phyloP scores from a whole-genome alignment of 2,888 invertebrate species.

The Metellina segmentata region DNA sequence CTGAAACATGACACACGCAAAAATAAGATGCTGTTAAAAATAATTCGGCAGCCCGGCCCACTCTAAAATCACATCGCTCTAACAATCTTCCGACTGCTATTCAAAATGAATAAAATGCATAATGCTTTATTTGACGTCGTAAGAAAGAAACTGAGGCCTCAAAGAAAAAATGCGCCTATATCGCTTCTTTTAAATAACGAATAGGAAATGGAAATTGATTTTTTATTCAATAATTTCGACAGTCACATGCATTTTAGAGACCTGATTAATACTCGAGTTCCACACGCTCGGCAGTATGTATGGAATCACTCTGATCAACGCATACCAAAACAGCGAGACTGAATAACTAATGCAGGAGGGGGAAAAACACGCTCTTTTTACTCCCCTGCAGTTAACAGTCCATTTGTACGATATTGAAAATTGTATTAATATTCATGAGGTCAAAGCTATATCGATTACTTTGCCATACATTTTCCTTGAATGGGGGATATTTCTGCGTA shows the following conservation, averaged over 20 bases:
- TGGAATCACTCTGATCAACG: not conserved
- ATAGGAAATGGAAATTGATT: constrained; percentile 49
- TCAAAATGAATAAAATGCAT: not conserved
- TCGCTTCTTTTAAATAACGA: not conserved
- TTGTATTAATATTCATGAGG: constrained; percentile 63
- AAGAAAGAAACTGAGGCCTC: not conserved
- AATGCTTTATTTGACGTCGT: not conserved
- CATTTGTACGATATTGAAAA: constrained; percentile 32
- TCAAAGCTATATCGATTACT: constrained; percentile 13
- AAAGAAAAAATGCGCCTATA: not conserved
- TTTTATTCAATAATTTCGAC: constrained; percentile 36
- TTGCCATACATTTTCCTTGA: constrained; percentile 29
- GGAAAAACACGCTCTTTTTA: constrained; percentile 4
- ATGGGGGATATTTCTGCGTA: not conserved
- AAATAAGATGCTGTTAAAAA: too few species aligned
- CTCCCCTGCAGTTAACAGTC: constrained; percentile 29
- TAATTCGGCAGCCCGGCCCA: not conserved
- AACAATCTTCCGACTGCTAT: not conserved
- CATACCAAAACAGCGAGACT: not conserved
- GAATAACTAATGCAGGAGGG: not conserved
- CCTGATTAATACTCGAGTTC: constrained; percentile 36
- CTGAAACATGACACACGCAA: too few species aligned
- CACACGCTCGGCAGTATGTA: not conserved
- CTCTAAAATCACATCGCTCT: not conserved
- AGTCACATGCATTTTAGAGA: constrained; percentile 1